Conservation (phyloP, 2,113 vertebrate species). For the Rhizomys pruinosus region DNA sequence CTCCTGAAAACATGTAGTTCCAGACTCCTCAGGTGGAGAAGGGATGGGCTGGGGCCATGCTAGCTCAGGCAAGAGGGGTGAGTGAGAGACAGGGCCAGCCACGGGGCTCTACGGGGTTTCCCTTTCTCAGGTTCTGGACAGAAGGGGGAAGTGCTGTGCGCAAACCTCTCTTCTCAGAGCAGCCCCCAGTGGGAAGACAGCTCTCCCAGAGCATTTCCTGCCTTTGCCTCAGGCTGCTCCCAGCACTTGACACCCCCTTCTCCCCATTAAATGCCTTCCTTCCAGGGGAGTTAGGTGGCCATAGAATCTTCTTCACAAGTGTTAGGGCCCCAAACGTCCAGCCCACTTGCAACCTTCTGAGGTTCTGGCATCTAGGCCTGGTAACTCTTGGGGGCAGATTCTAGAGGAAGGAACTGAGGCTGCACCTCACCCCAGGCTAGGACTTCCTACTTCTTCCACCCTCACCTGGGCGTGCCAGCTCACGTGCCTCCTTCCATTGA, state of each 20-base stretch:
- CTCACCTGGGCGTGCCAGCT: background rate
- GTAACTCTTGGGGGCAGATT: background rate
- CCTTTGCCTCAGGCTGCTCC: conserved; percentile 53
- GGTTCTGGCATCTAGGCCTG: background rate
- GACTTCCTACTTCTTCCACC: background rate
- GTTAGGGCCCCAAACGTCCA: background rate
- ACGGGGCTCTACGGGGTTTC: background rate
- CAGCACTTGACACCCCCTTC: conserved; percentile 70
- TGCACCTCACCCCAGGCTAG: background rate
- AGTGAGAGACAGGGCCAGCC: background rate
- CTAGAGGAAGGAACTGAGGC: background rate
- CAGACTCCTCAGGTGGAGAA: background rate
- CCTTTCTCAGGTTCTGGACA: background rate
- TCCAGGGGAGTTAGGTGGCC: conserved; percentile 54
- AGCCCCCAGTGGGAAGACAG: background rate
- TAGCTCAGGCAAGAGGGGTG: background rate
- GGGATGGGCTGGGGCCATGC: background rate
- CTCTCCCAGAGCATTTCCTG: conserved; percentile 60
- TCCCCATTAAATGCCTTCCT: conserved; percentile 68
- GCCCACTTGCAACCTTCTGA: background rate
- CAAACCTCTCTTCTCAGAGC: background rate
- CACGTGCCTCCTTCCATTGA: background rate
- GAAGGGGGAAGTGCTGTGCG: background rate
- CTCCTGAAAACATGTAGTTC: background rate
- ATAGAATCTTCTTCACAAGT: background rate